Conservation (phyloP, 1,140 invertebrate genomes). For the Brachionus calyciflorus region DNA sequence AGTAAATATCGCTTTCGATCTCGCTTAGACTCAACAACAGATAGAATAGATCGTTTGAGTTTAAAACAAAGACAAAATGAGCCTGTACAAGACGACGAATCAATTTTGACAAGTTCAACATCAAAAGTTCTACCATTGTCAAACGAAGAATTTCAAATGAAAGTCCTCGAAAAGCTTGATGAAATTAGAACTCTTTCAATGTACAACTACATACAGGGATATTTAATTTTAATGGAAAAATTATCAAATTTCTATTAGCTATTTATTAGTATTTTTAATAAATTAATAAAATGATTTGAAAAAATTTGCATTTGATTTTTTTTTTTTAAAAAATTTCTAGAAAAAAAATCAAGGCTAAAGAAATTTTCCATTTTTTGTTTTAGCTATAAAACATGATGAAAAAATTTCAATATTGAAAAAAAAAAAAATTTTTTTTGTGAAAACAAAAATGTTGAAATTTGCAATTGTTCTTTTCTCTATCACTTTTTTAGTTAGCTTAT, state of each 20-base stretch:
- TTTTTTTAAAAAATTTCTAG: no score
- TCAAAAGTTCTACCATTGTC: background rate
- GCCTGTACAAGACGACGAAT: background rate
- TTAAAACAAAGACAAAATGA: background rate
- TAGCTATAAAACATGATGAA: no score
- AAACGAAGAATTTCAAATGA: constrained; percentile 20
- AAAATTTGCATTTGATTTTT: constrained; percentile 5
- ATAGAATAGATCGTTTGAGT: background rate
- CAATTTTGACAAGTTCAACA: no score
- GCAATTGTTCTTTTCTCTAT: no score
- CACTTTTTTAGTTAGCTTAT: no score
- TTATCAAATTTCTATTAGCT: background rate
- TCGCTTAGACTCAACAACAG: background rate
- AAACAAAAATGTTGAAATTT: no score
- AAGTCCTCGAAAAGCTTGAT: background rate
- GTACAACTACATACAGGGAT: background rate
- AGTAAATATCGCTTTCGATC: background rate
- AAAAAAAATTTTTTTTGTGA: no score
- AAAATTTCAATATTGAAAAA: no score
- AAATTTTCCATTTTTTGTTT: no score
- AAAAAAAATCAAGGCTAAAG: no score
- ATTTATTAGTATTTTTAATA: no score
- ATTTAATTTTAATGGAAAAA: background rate
- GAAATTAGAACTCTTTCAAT: background rate
- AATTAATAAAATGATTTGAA: no score